A percentile compares a stretch with the other conserved stretches of the same genome.
Conservation (phyloP, 2,797 vertebrate species). For the Aeoliscus strigatus region DNA sequence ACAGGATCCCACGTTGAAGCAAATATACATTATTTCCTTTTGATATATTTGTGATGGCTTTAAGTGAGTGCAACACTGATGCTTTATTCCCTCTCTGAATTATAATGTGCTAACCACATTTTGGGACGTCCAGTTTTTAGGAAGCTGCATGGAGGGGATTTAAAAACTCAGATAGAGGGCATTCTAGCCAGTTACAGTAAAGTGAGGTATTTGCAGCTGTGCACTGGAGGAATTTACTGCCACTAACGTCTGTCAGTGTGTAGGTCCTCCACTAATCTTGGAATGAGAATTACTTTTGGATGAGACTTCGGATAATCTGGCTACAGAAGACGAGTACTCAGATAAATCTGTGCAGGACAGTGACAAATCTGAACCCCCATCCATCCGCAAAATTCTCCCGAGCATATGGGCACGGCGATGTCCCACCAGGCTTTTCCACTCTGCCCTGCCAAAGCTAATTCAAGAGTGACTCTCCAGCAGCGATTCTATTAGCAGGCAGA, state of each 20-base stretch:
- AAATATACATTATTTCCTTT: slow-evolving; percentile 2
- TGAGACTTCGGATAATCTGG: slow-evolving; percentile 38
- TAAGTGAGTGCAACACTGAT: background rate
- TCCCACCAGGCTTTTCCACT: slow-evolving; percentile 75
- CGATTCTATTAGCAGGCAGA: slow-evolving; percentile 69
- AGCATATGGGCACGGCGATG: slow-evolving; percentile 73
- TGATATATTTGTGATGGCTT: slow-evolving; percentile 6
- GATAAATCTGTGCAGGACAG: slow-evolving; percentile 48
- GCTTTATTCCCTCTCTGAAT: background rate
- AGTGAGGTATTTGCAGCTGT: background rate
- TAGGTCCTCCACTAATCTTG: slow-evolving; percentile 17
- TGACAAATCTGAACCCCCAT: slow-evolving; percentile 53
- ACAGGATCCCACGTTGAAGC: slow-evolving; percentile 10
- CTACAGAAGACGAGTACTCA: slow-evolving; percentile 22
- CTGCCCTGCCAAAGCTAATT: slow-evolving; percentile 74
- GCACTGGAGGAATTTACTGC: background rate
- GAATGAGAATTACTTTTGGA: slow-evolving; percentile 34
- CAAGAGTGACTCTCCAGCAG: slow-evolving; percentile 72
- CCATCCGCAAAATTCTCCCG: slow-evolving; percentile 44
- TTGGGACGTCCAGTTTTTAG: background rate
- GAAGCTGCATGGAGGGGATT: background rate
- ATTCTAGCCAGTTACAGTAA: background rate
- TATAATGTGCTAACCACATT: background rate
- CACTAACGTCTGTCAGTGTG: slow-evolving; percentile 4
- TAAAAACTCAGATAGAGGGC: background rate